Base-by-base conservation (phyloP, 2,797 vertebrate species). In the Oophaga sylvatica region DNA sequence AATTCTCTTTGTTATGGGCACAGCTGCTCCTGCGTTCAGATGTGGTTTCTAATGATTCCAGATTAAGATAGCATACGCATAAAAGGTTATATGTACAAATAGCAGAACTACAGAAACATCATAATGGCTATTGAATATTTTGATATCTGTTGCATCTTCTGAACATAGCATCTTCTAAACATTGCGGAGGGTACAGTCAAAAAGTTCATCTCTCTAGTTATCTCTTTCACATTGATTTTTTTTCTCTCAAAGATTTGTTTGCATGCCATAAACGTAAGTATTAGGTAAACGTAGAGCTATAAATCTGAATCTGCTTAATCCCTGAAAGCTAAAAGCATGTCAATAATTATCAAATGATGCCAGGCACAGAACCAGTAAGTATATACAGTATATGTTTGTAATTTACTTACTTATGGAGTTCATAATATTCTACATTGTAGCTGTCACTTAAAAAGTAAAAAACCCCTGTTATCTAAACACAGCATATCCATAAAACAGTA, bases 11-110 rank as follows among this genome's bases (percentile, higher is more conserved):
- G 84, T 89, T 89, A 73, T 87, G 84, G 80, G 56, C 63, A 81
- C 88, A 92, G 85, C 87, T 86, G 68, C 83, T 84, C 90, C 89
- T 91, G 78, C 88, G 89, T 82, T 90, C 90, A 92, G 89, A 88
- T 90, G 91, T 87, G 89, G 73, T 84, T 90, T 57, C 12, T 29
- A 89, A 86, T 16, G 35, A 79, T 83, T 89, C 68, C 68, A 71
- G 88, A 79, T 86, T 71, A 83, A 71, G 88, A 89, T 83, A 86
- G 80, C 56, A 80, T 19, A 79, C 20, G 35, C 45, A 85, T 75
- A 86, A 82, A 87, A 83, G 73, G 16, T 57, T 19, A 26, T 86
- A 86, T 89, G 82, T 82, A 83, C 84, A 83, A 83, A 71, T 83
- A 63, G 53, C 31, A 78, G 68, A 67, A 71, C n/a, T 81, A 79